Base-by-base conservation (phyloP, 1,140 invertebrate genomes). In the Aphelinus certus region DNA sequence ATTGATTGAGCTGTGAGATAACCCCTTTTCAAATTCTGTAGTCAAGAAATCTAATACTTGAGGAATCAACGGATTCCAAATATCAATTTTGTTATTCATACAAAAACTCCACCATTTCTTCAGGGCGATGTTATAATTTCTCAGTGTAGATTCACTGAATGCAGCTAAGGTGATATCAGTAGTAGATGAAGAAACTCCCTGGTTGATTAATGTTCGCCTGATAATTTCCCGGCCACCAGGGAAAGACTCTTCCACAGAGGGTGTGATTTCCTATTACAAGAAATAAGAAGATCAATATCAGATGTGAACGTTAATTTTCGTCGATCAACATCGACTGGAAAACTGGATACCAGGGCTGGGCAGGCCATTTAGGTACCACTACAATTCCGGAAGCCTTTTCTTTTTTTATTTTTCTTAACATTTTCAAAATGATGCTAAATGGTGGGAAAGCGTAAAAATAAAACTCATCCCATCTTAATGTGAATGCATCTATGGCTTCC, bases 41-140 rank as follows among this genome's bases (percentile, higher is more conserved):
- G 57, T 62, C 3, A 75, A 69, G 49, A 77, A 81, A 4, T 2
- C 46, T 57, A 75, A 65, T 9, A 79, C 43, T 45, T 78, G 51
- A 7, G 42, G 1, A 9, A 72, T 51, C 1, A 57, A 26, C 43
- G 62, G 7, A 7, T 64, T 7, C 43, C 57, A 77, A 9, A 47
- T 2, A 57, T 76, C 48, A 6, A 78, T 78, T 58, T 46, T 42
- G 26, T 6, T 53, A 3, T 75, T 79, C 82, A 85, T 6, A 73
- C 64, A n/a, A n/a, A n/a, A n/a, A n/a, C n/a, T n/a, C n/a, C n/a
- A n/a, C n/a, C n/a, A n/a, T n/a, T n/a, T n/a, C 67, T 81, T 83
- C 2, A 79, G 75, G 6, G 74, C 57, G 1, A 61, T 56, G 26
- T 79, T 75, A 68, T 83, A 84, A 51, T 84, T 81, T 51, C 58